A percentile compares a stretch with the other conserved stretches of the same genome.
Conservation (phyloP, 2,113 vertebrate species). For the Xyliphius kryptos region DNA sequence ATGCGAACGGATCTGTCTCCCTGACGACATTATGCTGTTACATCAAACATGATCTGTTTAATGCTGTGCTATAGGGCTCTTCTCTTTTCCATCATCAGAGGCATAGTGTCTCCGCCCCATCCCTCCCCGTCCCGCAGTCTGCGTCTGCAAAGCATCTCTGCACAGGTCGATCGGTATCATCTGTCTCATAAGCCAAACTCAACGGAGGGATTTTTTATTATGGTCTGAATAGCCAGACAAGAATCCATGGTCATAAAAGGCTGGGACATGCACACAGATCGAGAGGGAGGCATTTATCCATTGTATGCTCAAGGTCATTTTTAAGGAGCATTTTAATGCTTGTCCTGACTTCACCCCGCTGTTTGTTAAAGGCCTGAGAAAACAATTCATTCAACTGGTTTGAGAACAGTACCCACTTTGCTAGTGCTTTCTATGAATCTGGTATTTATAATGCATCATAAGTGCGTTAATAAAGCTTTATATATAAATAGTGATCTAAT, state of each 20-base stretch:
- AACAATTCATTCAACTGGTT: too few species aligned
- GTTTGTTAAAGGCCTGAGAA: not conserved
- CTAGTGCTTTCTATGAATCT: too few species aligned
- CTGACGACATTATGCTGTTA: constrained; percentile 12
- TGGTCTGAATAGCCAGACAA: constrained; percentile 29
- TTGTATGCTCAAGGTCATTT: constrained; percentile 35
- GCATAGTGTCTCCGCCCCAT: not conserved
- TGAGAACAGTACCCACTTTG: too few species aligned
- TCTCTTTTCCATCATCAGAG: constrained; percentile 21
- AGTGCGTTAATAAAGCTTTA: too few species aligned
- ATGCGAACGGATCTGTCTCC: not conserved
- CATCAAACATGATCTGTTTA: constrained; percentile 19
- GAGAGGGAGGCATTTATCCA: constrained; percentile 21
- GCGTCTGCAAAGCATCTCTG: constrained; percentile 24
- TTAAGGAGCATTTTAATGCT: constrained; percentile 38
- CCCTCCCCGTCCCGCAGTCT: not conserved
- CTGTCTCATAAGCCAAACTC: constrained; percentile 37
- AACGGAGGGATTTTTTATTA: constrained; percentile 37
- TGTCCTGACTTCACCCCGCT: constrained; percentile 20
- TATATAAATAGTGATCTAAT: too few species aligned
- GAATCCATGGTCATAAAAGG: constrained; percentile 32
- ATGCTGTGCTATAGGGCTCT: constrained; percentile 6
- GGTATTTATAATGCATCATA: too few species aligned
- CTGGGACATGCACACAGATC: constrained; percentile 10
- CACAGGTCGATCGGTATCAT: constrained; percentile 34